Percentiles rank a stretch among this genome's conserved stretches.
phyloP scores from a whole-genome alignment of 1,140 invertebrate genomes.

The Formica exsecta region DNA sequence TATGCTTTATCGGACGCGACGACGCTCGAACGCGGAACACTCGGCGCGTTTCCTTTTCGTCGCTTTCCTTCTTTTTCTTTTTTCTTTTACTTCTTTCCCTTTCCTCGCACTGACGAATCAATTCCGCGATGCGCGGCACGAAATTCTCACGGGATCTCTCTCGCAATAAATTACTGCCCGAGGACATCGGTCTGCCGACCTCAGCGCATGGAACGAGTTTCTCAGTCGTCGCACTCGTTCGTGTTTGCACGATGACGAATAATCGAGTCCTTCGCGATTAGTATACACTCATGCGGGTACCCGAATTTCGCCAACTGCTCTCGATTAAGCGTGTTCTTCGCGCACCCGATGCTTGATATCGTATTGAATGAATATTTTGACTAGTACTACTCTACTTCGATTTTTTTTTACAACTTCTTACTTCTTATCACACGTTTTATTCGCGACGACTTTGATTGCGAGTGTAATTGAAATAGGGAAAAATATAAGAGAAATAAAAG shows the following conservation, averaged over 20 bases:
- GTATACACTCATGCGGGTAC: conserved; percentile 72
- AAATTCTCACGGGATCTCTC: conserved; percentile 64
- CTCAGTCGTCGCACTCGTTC: conserved; percentile 49
- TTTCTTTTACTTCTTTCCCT: conserved; percentile 1
- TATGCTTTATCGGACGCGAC: neutral
- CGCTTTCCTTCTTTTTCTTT: neutral
- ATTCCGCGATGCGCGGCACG: conserved; percentile 25
- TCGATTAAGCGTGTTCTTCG: conserved; percentile 60
- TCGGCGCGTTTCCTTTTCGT: neutral
- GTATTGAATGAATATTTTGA: neutral
- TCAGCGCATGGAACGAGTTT: conserved; percentile 67
- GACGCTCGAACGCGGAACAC: conserved; percentile 36
- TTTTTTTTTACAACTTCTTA: neutral
- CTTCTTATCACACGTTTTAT: neutral
- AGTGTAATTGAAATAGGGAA: neutral
- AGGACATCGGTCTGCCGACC: conserved; percentile 65
- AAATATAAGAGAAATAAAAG: neutral
- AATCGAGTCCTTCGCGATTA: conserved; percentile 60
- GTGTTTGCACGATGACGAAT: conserved; percentile 64
- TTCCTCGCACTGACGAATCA: conserved; percentile 29
- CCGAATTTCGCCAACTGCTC: conserved; percentile 66
- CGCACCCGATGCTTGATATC: neutral
- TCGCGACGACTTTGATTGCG: neutral
- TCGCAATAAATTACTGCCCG: conserved; percentile 45
- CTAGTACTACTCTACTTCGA: neutral